These are phyloP conservation scores for Irena cyanogastra DNA, from an alignment of 2,113 vertebrate genomes.

Conservation along the genomic window DNA sequence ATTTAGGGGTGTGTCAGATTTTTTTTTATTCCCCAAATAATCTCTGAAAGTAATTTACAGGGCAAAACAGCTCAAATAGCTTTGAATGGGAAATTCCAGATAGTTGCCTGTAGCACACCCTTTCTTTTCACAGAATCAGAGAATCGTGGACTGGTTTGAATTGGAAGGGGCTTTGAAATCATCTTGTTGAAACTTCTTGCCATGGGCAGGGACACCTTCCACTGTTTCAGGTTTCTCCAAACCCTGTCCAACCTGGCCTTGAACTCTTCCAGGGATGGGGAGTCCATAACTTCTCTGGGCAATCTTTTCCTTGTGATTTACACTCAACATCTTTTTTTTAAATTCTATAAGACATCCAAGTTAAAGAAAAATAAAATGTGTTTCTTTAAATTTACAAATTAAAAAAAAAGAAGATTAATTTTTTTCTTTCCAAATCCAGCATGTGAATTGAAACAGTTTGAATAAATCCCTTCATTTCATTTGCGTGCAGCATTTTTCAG, in stretches of 20 bases:
- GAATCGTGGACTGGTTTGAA: not conserved
- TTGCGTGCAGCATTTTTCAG: not conserved
- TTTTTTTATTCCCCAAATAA: not conserved
- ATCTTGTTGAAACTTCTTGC: not conserved
- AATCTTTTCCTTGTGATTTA: not conserved
- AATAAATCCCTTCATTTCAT: not conserved
- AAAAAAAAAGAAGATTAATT: not conserved
- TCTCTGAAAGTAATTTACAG: not conserved
- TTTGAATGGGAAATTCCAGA: not conserved
- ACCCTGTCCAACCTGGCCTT: not conserved
- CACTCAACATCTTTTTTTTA: not conserved
- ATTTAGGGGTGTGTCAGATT: not conserved
- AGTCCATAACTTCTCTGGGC: not conserved
- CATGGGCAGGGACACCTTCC: not conserved
- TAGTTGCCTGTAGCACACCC: rapidly evolving
- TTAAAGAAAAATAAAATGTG: not conserved
- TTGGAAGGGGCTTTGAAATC: not conserved
- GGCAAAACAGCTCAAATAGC: not conserved
- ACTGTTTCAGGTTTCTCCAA: not conserved
- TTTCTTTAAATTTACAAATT: not conserved
- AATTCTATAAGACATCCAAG: not conserved
- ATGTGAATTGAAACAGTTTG: not conserved
- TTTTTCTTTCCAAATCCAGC: not conserved
- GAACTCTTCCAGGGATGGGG: not conserved
- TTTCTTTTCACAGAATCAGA: not conserved